Conservation (phyloP, 2,888 invertebrate species). For the Parnassius glacialis region DNA sequence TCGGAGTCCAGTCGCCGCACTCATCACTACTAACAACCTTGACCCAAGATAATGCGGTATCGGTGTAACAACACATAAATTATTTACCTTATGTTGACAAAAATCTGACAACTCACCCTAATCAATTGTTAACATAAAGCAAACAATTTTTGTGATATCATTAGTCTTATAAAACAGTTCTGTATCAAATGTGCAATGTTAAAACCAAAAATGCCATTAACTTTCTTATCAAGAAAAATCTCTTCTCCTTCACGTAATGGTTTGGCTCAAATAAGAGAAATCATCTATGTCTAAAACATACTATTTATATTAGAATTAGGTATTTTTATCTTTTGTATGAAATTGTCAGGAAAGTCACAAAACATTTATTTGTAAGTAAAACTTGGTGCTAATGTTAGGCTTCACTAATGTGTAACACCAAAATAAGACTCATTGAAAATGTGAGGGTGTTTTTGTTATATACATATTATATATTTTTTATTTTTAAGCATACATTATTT, state of each 20-base stretch:
- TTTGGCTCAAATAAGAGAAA: constrained; percentile 79
- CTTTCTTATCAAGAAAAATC: constrained; percentile 62
- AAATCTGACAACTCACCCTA: constrained; percentile 57
- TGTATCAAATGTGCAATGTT: constrained; percentile 76
- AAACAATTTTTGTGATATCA: constrained; percentile 63
- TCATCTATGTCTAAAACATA: constrained; percentile 65
- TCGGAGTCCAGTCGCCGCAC: constrained; percentile 42
- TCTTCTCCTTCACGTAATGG: constrained; percentile 60
- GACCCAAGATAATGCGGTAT: constrained; percentile 46
- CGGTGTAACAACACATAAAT: constrained; percentile 53
- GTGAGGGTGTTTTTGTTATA: constrained; percentile 76
- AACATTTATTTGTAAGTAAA: constrained; percentile 76
- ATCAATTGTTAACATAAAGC: constrained; percentile 58
- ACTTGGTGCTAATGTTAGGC: constrained; percentile 79
- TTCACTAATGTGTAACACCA: constrained; percentile 79
- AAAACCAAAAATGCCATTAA: constrained; percentile 79
- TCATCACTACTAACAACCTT: constrained; percentile 40
- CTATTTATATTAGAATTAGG: constrained; percentile 79
- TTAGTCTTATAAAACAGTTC: constrained; percentile 64
- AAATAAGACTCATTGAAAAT: constrained; percentile 75
- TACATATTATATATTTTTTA: constrained; percentile 50
- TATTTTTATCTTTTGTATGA: constrained; percentile 80
- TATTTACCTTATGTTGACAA: constrained; percentile 67
- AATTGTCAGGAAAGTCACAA: constrained; percentile 79
- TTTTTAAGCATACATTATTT: constrained; percentile 77